Evolutionary conservation across 1,140 invertebrate genomes (phyloP).

Genomic region (Megalopta genalis): DNA sequence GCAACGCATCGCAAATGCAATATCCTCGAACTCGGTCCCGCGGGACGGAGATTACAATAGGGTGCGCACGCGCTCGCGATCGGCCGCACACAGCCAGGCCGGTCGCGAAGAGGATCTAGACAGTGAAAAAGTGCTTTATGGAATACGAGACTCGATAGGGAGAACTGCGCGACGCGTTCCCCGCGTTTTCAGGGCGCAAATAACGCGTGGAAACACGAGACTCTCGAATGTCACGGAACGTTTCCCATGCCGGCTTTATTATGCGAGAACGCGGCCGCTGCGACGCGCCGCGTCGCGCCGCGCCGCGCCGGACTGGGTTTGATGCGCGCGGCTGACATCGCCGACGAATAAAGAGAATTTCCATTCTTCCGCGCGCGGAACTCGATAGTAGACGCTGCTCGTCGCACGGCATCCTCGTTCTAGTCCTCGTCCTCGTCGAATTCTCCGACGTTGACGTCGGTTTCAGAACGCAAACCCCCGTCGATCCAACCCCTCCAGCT

Average conservation of each 20-base stretch:
- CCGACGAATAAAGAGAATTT: too few relatives aligned
- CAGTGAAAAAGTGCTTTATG: conserved; percentile 2
- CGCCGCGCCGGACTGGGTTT: conserved; percentile 11
- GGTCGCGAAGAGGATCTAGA: background rate
- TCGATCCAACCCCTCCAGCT: too few relatives aligned
- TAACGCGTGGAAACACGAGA: conserved; percentile 36
- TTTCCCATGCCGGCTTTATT: conserved; percentile 32
- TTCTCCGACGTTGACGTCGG: background rate
- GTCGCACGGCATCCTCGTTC: background rate
- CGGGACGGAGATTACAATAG: too few relatives aligned
- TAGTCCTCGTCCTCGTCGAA: background rate
- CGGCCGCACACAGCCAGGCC: too few relatives aligned
- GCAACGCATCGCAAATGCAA: too few relatives aligned
- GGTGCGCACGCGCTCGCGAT: too few relatives aligned
- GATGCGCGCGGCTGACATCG: background rate
- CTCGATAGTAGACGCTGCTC: conserved; percentile 11
- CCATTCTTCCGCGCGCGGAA: conserved; percentile 18
- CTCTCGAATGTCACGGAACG: conserved; percentile 26
- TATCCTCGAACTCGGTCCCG: too few relatives aligned
- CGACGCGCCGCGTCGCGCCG: background rate
- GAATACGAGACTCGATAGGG: conserved; percentile 29
- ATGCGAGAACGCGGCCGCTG: conserved; percentile 19
- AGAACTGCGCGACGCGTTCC: background rate
- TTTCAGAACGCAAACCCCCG: too few relatives aligned
- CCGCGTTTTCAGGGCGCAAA: conserved; percentile 23